Percentiles rank a stretch among this genome's conserved stretches.
phyloP scores from a whole-genome alignment of 2,888 invertebrate species.

The Rotaria macrura region DNA sequence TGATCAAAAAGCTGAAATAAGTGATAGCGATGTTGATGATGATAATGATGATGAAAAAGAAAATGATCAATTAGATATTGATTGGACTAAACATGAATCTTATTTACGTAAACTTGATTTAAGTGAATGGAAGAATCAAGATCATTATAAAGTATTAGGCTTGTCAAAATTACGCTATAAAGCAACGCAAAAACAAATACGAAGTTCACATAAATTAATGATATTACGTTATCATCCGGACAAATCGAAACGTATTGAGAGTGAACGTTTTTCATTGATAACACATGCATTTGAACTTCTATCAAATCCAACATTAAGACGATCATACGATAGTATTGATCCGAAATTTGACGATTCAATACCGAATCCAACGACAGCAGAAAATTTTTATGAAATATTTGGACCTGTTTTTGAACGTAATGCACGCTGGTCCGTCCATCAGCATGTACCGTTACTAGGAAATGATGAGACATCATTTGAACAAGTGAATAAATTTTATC shows the following conservation, averaged over 20 bases:
- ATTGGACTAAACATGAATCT: constrained; percentile 3
- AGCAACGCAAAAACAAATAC: constrained; percentile 83
- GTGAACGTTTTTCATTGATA: constrained; percentile 32
- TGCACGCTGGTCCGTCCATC: constrained; percentile 75
- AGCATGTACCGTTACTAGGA: constrained; percentile 71
- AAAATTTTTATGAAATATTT: constrained; percentile 62
- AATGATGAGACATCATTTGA: constrained; percentile 65
- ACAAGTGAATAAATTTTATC: constrained; percentile 83
- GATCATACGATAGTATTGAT: constrained; percentile 91
- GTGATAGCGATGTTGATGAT: background rate
- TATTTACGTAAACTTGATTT: background rate
- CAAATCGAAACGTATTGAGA: constrained; percentile 55
- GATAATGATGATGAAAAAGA: constrained; percentile 17
- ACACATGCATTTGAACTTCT: constrained; percentile 71
- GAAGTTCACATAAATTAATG: constrained; percentile 75
- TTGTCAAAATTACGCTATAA: constrained; percentile 68
- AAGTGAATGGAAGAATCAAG: constrained; percentile 60
- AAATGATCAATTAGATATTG: background rate
- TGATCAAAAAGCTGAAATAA: background rate
- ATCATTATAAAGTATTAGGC: constrained; percentile 89
- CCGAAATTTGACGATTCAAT: constrained; percentile 78
- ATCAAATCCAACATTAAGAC: constrained; percentile 67
- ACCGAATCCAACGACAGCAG: constrained; percentile 61
- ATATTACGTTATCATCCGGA: constrained; percentile 93
- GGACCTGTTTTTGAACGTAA: constrained; percentile 53